These are phyloP conservation scores for Hormaphis cornu DNA, from an alignment of 1,140 invertebrate species.

Conservation along the genomic window DNA sequence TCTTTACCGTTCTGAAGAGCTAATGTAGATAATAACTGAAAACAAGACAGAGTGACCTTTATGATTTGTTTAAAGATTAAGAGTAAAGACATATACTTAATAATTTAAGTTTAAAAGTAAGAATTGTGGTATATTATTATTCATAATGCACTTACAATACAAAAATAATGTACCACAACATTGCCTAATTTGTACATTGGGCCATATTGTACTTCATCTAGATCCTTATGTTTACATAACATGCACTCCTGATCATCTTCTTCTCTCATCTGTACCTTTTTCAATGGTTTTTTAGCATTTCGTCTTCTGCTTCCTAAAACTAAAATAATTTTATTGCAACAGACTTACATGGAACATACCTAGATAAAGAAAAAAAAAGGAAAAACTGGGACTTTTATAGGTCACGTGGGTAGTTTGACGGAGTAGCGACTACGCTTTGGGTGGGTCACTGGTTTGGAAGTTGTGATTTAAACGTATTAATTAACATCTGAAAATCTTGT, in stretches of 20 bases:
- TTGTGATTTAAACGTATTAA: no score
- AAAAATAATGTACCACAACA: conserved; percentile 49
- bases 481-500: no score
- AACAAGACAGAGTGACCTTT: no score
- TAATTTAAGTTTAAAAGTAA: neutral
- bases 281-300: no score
- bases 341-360: no score
- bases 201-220: conserved; percentile 48
- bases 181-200: conserved; percentile 45
- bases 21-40: conserved; percentile 53
- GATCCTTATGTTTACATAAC: conserved; percentile 45
- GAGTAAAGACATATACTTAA: neutral
- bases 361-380: no score
- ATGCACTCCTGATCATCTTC: conserved; percentile 41
- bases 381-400: no score
- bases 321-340: no score
- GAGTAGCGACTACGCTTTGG: no score
- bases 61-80: conserved; percentile 22
- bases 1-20: conserved; percentile 52
- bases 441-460: no score
- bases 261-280: neutral
- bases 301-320: no score
- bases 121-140: neutral
- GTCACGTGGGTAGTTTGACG: no score
- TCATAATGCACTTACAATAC: conserved; percentile 43